Evolutionary conservation across 2,113 vertebrate genomes (phyloP).

Genomic region (Zapornia atra): DNA sequence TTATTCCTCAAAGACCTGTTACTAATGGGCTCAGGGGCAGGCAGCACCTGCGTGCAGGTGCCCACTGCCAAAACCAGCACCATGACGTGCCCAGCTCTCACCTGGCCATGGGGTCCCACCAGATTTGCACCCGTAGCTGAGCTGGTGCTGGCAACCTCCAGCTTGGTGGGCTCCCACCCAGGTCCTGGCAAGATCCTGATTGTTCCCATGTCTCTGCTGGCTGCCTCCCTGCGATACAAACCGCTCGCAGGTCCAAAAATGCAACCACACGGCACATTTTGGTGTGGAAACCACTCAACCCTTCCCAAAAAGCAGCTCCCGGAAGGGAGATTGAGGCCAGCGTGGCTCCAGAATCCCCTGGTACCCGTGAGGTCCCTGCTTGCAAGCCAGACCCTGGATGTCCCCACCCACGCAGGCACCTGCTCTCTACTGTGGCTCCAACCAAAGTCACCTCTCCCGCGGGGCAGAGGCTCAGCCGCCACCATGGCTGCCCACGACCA

Average conservation of each 20-base stretch:
- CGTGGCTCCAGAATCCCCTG: accelerated
- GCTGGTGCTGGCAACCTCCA: neutral
- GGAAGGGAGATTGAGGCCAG: neutral
- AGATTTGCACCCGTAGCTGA: accelerated
- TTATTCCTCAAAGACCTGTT: neutral
- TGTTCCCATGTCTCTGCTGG: neutral
- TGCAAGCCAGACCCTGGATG: neutral
- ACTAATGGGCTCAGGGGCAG: neutral
- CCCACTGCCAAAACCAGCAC: neutral
- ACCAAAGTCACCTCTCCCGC: accelerated
- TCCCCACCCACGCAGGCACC: accelerated
- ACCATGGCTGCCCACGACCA: neutral
- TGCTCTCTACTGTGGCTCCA: accelerated
- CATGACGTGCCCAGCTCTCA: accelerated
- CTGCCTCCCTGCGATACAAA: neutral
- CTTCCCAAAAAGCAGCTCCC: neutral
- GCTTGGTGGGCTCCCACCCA: neutral
- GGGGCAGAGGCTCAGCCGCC: neutral
- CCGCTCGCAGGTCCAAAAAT: neutral
- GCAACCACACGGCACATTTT: accelerated
- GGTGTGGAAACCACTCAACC: neutral
- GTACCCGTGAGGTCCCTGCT: neutral
- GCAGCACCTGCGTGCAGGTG: accelerated
- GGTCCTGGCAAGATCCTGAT: accelerated
- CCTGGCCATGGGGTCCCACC: accelerated